Base-by-base conservation (phyloP, 2,888 invertebrate genomes). In the Hypselothyrea guttata region DNA sequence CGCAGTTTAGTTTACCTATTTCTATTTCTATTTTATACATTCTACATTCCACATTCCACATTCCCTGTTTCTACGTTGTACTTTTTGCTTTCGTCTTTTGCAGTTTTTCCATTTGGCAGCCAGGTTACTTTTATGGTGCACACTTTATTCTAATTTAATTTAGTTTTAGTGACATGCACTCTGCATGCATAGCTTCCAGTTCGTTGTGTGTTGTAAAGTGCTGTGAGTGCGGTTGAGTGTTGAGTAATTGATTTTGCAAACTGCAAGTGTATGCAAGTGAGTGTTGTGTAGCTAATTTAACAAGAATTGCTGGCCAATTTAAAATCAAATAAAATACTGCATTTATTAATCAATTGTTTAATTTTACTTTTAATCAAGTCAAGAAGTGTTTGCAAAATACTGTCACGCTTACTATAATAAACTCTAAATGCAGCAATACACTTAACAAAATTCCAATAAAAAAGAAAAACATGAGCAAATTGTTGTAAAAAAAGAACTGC, bases 71-170 rank as follows among this genome's bases (percentile, higher is more conserved):
- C 13, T 18, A 3, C 7, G 1, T 18, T 44, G 2, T 22, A 22
- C 22, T 22, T 5, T 22, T 22, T 2, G 5, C 22, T 5, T 42
- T 22, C 13, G 13, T 30, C 30, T 30, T 42, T 42, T 27, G 27
- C 9, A 11, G 3, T 4, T 4, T 22, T 22, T 2, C 22, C 22
- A 22, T 22, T 22, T 22, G 22, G 22, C 22, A 22, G 22, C 5
- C 22, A 22, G 22, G 22, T 5, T 22, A 5, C 22, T 22, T 22
- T 22, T 22, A 30, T 18, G 8, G 18, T 46, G 46, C 31, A 35
- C 53, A 53, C 68, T 75, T 71, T 74, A 71, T 62, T 77, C 58
- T 67, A 75, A 75, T 75, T 71, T 64, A 57, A 71, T 68, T 71
- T 71, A 55, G 57, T 71, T 66, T 53, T 51, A 51, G 66, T 48